Evolutionary conservation across 2,888 invertebrate species (phyloP), one percentile per base, ranked within the genome.

Genomic region (Fabriciana adippe): DNA sequence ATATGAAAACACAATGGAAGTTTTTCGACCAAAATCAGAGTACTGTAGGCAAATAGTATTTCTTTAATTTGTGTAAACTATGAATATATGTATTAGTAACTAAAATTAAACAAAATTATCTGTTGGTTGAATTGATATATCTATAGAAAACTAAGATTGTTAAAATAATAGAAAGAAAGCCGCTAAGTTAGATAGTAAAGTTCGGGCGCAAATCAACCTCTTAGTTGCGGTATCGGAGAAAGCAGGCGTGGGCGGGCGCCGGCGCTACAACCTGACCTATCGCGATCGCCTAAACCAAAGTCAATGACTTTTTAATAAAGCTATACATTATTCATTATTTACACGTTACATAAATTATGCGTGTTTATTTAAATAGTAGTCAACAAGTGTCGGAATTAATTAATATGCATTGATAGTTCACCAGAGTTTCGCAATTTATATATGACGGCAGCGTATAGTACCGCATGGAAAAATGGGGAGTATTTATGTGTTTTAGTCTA

Each of bases 211-310:
- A 59, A 59, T 47, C 18, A 18, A 59, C 59, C n/a, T 50, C n/a
- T 41, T 14, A 53, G 60, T 76, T 81, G 80, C 74, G 77, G 79
- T 18, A 21, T 79, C 79, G 81, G 87, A 83, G 87, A 89, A 89
- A 88, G 88, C 59, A 21, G 53, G 73, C 76, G 78, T 79, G 76
- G 78, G 78, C 79, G 78, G 78, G 78, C 80, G 77, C 77, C 76
- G 72, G 77, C 78, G 76, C 73, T 70, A 65, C 71, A 69, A 70
- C 76, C 70, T 76, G 78, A 78, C 50, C 75, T 74, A 76, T 48
- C 64, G 61, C 62, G 64, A 65, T 65, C 45, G 53, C 51, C 18
- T 56, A 21, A 50, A 47, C 21, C 35, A 41, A 60, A 66, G 70
- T 69, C 73, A 70, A 73, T 70, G 71, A 73, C 70, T 64, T 70